phyloP scores from a whole-genome alignment of 2,888 invertebrate species.

The Caenorhabditis virilis region DNA sequence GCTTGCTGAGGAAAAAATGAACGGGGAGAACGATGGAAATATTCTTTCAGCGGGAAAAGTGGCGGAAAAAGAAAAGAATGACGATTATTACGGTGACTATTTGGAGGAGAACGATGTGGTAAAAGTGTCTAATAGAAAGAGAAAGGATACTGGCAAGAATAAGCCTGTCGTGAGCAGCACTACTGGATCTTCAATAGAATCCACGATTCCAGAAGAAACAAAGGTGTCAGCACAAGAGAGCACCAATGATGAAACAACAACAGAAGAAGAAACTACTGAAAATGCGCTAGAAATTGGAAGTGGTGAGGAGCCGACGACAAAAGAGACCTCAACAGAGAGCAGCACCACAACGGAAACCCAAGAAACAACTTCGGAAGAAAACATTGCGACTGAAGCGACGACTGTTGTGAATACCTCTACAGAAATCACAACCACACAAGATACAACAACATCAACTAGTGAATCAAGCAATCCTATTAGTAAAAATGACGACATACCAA shows the following conservation, averaged over 20 bases:
- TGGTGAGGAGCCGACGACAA: too few species aligned
- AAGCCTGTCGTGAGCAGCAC: too few species aligned
- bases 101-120: constrained; percentile 40
- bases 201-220: not conserved
- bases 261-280: too few species aligned
- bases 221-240: constrained; percentile 8
- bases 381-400: constrained; percentile 1
- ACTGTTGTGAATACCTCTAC: constrained; percentile 2
- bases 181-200: not conserved
- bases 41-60: constrained; percentile 10
- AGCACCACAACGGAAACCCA: not conserved
- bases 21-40: constrained; percentile 17
- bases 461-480: not conserved
- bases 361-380: not conserved
- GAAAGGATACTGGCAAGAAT: constrained; percentile 10
- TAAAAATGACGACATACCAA: not conserved
- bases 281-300: too few species aligned
- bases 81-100: constrained; percentile 42
- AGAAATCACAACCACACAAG: not conserved
- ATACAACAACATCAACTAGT: constrained; percentile 4
- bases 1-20: constrained; percentile 23
- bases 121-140: constrained; percentile 32
- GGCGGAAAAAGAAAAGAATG: constrained; percentile 27
- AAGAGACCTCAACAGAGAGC: constrained; percentile 6
- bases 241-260: constrained; percentile 17